Conservation (phyloP, 2,888 invertebrate species). For the Scrobipalpa atriplicella region DNA sequence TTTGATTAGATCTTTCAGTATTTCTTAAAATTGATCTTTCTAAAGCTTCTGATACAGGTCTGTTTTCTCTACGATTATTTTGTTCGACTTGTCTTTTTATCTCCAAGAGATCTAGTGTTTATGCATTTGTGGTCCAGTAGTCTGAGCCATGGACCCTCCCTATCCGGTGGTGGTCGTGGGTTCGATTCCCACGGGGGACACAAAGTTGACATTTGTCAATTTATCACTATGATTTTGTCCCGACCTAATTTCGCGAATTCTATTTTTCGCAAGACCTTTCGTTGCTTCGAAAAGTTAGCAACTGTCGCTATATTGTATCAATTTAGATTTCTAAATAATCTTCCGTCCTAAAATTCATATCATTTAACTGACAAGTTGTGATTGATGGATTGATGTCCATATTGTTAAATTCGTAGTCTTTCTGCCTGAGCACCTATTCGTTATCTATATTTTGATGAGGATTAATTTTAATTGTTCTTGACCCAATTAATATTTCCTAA, state of each 20-base stretch:
- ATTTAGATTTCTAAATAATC: not conserved
- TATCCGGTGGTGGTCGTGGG: too few species aligned
- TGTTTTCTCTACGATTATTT: not conserved
- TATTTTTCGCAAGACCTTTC: not conserved
- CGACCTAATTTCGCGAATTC: not conserved
- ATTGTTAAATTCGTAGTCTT: not conserved
- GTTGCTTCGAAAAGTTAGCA: not conserved
- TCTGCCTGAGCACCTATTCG: not conserved
- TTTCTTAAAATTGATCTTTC: not conserved
- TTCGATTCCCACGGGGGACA: too few species aligned
- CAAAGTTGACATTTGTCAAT: too few species aligned
- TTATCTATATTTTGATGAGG: not conserved
- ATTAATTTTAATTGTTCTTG: conserved; percentile 16
- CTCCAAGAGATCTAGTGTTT: too few species aligned
- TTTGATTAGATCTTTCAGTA: not conserved
- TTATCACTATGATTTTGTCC: too few species aligned
- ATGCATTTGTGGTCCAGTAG: too few species aligned
- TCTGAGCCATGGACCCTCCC: too few species aligned
- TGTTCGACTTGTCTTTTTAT: too few species aligned
- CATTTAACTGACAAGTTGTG: not conserved
- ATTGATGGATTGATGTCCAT: conserved; percentile 12
- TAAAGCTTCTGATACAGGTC: not conserved
- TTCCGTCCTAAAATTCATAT: not conserved
- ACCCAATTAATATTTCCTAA: conserved; percentile 6
- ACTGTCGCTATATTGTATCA: not conserved